These are phyloP conservation scores for Darevskia nairensis DNA, from an alignment of 2,797 vertebrate genomes.

Conservation along the genomic window DNA sequence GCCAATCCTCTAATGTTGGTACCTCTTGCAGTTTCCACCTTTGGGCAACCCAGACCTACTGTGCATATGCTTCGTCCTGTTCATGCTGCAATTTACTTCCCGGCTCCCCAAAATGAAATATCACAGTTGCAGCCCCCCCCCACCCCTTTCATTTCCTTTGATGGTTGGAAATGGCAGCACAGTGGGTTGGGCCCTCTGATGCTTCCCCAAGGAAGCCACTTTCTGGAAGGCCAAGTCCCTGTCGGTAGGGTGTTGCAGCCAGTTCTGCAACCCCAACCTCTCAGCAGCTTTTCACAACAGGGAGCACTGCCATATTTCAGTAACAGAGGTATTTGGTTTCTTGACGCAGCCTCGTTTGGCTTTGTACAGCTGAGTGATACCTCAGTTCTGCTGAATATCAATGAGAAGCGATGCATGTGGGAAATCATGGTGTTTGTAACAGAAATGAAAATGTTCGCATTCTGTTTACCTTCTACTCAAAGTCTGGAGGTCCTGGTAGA, in stretches of 20 bases:
- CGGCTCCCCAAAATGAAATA: no score
- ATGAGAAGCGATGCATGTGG: conserved; percentile 46
- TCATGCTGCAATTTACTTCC: no score
- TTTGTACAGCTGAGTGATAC: conserved; percentile 51
- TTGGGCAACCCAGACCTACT: no score
- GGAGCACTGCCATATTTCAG: accelerated
- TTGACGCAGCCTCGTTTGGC: conserved; percentile 32
- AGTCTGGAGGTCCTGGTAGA: conserved; percentile 44
- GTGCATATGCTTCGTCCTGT: no score
- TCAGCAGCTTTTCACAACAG: accelerated
- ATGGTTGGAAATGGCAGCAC: neutral
- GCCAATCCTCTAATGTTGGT: no score
- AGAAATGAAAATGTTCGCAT: conserved; percentile 57
- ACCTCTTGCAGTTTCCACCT: no score
- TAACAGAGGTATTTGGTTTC: conserved; percentile 24
- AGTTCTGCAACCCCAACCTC: neutral
- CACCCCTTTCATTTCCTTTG: neutral
- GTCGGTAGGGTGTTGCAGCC: neutral
- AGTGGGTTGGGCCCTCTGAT: neutral
- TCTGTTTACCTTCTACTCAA: conserved; percentile 40
- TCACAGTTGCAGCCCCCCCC: no score
- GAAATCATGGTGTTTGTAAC: conserved; percentile 50
- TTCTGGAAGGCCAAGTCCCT: neutral
- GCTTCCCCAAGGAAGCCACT: neutral
- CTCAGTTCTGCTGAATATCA: conserved; percentile 15